A percentile compares a stretch with the other conserved stretches of the same genome.
Conservation (phyloP, 2,113 vertebrate species). For the Zingel zingel region DNA sequence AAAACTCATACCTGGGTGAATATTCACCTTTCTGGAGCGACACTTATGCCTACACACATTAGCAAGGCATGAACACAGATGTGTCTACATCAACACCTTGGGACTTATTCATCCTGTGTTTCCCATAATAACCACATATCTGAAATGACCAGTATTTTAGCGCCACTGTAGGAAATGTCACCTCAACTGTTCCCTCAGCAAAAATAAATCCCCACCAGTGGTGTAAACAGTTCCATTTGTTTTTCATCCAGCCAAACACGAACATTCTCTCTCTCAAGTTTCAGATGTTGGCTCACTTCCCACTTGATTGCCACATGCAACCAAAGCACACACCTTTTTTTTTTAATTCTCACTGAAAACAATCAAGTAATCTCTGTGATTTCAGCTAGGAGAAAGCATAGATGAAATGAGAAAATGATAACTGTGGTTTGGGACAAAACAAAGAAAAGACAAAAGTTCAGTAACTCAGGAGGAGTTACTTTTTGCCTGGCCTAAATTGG, state of each 20-base stretch:
- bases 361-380: not conserved
- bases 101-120: not conserved
- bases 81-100: not conserved
- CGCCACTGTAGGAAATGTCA: conserved; percentile 6
- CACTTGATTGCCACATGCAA: conserved; percentile 20
- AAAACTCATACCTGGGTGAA: conserved; percentile 37
- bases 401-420: not conserved
- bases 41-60: not conserved
- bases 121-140: not conserved
- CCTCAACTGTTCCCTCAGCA: conserved; percentile 5
- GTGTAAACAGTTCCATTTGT: conserved; percentile 9
- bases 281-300: conserved; percentile 5
- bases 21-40: conserved; percentile 24
- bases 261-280: conserved; percentile 15
- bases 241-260: conserved; percentile 1
- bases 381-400: conserved; percentile 12
- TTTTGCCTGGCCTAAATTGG: not conserved
- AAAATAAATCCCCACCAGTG: conserved; percentile 12
- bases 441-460: not conserved
- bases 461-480: not conserved
- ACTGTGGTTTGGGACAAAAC: conserved; percentile 11
- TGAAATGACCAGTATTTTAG: conserved; percentile 2
- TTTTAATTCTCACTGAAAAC: not conserved
- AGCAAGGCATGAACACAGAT: not conserved
- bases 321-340: not conserved